These are phyloP conservation scores for Tinamus major DNA, from an alignment of 2,797 vertebrate species.

Conservation along the genomic window DNA sequence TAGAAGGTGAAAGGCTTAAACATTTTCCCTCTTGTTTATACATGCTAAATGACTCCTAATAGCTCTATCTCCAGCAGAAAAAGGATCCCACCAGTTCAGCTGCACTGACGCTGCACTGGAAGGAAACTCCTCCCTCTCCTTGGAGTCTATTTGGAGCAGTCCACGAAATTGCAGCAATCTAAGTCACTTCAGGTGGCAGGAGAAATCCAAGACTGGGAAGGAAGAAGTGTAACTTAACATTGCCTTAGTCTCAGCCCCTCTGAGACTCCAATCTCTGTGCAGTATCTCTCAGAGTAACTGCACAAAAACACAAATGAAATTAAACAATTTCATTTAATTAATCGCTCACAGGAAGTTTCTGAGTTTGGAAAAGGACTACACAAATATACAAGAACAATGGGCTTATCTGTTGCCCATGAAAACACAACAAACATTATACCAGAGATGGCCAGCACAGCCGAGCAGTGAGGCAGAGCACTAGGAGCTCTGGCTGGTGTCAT, in stretches of 20 bases:
- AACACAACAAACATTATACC: slow-evolving; percentile 22
- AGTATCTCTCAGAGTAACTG: not conserved
- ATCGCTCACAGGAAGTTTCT: slow-evolving; percentile 58
- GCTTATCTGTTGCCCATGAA: slow-evolving; percentile 32
- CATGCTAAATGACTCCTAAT: not conserved
- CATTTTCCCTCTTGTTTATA: not conserved
- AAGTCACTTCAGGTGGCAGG: not conserved
- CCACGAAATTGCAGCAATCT: not conserved
- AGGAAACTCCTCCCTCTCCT: not conserved
- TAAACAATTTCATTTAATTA: slow-evolving; percentile 49
- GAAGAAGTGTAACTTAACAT: not conserved
- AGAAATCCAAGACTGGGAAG: not conserved
- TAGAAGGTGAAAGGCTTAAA: not conserved
- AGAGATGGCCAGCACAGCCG: not conserved
- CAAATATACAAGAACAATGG: slow-evolving; percentile 61
- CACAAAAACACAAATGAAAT: slow-evolving; percentile 7
- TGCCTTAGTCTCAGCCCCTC: not conserved
- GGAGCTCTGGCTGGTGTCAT: not conserved
- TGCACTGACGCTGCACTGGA: not conserved
- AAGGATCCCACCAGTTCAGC: not conserved
- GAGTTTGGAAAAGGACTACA: slow-evolving; percentile 22
- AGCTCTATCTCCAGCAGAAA: not conserved
- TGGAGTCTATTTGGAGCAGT: not conserved
- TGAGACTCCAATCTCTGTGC: not conserved
- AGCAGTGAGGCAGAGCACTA: not conserved